Percentiles rank a stretch among this genome's conserved stretches.
Evolutionary conservation across 2,113 vertebrate genomes (phyloP).

Genomic region (Cephalopterus ornatus): DNA sequence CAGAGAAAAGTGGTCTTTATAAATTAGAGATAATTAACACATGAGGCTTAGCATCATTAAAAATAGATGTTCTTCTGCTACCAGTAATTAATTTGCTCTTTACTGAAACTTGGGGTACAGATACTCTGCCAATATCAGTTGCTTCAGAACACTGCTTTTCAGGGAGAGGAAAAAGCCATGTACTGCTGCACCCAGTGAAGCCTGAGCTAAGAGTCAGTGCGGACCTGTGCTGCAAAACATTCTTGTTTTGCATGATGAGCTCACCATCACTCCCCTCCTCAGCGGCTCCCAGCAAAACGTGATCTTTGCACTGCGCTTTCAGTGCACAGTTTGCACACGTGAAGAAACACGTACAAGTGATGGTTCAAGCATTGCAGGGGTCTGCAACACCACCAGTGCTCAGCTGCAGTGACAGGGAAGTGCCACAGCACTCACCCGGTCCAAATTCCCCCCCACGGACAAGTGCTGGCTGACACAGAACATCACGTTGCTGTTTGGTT

Average conservation of each 20-base stretch:
- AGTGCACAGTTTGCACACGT: fast-evolving
- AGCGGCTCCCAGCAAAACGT: background rate
- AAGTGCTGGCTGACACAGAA: background rate
- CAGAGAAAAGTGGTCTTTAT: background rate
- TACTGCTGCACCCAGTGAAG: background rate
- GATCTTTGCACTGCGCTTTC: background rate
- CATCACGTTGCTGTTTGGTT: fast-evolving
- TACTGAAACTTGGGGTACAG: background rate
- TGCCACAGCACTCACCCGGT: too few species aligned
- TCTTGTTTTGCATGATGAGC: background rate
- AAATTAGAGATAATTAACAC: background rate
- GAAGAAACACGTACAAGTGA: background rate
- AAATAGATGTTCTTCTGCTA: background rate
- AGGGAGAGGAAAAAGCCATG: background rate
- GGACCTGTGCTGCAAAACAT: background rate
- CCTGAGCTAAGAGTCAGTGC: background rate
- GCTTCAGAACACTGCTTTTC: background rate
- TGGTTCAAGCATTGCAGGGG: background rate
- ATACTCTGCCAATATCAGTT: background rate
- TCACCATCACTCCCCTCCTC: background rate
- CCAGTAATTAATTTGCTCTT: background rate
- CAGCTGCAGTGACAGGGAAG: background rate
- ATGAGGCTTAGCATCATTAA: background rate
- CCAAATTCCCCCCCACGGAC: fast-evolving
- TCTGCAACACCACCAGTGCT: background rate